Conservation (phyloP, 2,113 vertebrate genomes). For the Gobiocypris rarus region DNA sequence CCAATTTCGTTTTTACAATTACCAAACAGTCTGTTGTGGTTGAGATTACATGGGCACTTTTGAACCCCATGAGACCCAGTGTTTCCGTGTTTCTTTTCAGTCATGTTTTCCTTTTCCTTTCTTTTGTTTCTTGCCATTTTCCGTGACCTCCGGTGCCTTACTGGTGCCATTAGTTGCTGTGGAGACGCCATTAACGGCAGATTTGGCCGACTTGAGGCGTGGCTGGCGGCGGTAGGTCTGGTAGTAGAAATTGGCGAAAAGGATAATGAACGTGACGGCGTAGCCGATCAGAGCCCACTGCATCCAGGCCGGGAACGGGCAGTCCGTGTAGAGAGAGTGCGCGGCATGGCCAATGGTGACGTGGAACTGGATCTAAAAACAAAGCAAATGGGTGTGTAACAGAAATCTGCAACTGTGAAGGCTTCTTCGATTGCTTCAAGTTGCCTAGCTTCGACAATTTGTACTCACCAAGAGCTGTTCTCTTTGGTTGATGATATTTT, state of each 20-base stretch:
- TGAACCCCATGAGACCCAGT: slow-evolving; percentile 34
- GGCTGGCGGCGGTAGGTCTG: slow-evolving; percentile 90
- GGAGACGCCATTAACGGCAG: slow-evolving; percentile 77
- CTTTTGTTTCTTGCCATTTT: slow-evolving; percentile 86
- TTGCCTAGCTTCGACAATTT: not conserved
- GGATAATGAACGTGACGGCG: slow-evolving; percentile 92
- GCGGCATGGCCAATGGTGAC: slow-evolving; percentile 95
- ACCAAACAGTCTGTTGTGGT: slow-evolving; percentile 14
- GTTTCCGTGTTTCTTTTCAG: slow-evolving; percentile 73
- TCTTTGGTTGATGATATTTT: not conserved
- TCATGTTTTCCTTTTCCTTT: slow-evolving; percentile 79
- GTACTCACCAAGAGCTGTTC: not conserved
- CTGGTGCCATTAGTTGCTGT: slow-evolving; percentile 81
- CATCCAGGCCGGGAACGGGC: slow-evolving; percentile 98
- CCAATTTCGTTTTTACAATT: not conserved
- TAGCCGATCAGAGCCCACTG: slow-evolving; percentile 97
- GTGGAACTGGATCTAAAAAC: slow-evolving; percentile 91
- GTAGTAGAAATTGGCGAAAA: slow-evolving; percentile 98
- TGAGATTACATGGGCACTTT: not conserved
- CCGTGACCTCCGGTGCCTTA: slow-evolving; percentile 78
- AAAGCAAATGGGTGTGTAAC: not conserved
- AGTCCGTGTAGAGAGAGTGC: slow-evolving; percentile 93
- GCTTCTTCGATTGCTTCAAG: not conserved
- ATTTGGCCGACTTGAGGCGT: slow-evolving; percentile 77
- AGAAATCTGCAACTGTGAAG: not conserved